Evolutionary conservation across 2,797 vertebrate genomes (phyloP).

Genomic region (Sebastes melanostomus): DNA sequence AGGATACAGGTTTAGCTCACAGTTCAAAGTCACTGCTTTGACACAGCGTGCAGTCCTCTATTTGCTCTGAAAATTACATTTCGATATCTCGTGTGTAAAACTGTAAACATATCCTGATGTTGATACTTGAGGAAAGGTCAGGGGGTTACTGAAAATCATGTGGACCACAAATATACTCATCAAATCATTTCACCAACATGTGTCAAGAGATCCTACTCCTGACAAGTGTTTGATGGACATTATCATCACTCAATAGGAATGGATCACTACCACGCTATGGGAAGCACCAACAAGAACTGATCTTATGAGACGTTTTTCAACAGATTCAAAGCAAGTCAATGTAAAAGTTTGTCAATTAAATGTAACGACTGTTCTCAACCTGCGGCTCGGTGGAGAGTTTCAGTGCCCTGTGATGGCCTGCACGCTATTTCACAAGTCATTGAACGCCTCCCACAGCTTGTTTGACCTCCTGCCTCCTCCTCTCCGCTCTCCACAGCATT

Average conservation of each 20-base stretch:
- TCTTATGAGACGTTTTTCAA: neutral
- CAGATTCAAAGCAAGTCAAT: neutral
- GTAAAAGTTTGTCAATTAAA: neutral
- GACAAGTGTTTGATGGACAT: no score
- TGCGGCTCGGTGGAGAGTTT: neutral
- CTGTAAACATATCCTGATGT: neutral
- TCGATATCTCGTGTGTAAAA: neutral
- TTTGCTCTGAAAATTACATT: neutral
- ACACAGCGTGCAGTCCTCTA: neutral
- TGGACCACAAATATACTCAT: neutral
- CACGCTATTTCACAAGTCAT: neutral
- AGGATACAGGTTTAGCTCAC: neutral
- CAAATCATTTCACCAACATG: no score
- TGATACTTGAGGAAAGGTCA: neutral
- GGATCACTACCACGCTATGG: neutral
- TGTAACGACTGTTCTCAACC: neutral
- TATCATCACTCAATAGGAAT: neutral
- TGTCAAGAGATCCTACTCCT: no score
- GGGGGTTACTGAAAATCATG: neutral
- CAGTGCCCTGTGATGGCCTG: neutral
- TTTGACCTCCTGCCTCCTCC: neutral
- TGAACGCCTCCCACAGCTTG: neutral
- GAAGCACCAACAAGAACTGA: neutral
- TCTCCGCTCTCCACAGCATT: neutral
- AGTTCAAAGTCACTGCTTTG: neutral